phyloP scores from a whole-genome alignment of 1,140 invertebrate species.

The Caenorhabditis latens region DNA sequence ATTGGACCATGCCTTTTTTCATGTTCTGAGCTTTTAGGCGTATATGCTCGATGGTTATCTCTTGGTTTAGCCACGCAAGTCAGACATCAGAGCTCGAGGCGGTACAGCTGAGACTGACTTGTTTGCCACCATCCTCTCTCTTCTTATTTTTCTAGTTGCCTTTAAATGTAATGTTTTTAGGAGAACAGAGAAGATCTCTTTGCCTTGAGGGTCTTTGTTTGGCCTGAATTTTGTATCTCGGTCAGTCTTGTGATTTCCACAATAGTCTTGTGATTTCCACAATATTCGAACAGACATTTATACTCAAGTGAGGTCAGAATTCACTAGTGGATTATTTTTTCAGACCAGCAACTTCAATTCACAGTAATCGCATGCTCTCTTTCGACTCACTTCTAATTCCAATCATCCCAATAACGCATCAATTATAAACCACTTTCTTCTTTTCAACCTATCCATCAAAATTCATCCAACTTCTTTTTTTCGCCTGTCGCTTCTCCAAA shows the following conservation, averaged over 20 bases:
- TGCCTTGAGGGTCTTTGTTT: background rate
- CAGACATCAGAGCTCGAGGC: conserved; percentile 48
- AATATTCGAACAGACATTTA: background rate
- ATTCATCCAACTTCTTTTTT: background rate
- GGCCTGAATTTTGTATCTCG: background rate
- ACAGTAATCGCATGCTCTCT: background rate
- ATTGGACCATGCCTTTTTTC: background rate
- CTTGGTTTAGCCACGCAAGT: background rate
- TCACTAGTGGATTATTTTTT: background rate
- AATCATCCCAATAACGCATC: background rate
- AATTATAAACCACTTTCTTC: background rate
- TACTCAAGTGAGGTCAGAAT: conserved; percentile 11
- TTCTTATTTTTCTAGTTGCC: conserved; percentile 1
- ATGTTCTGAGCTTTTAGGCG: background rate
- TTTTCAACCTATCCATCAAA: conserved; percentile 1
- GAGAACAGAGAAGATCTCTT: background rate
- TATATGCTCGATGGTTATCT: background rate
- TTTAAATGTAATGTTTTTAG: background rate
- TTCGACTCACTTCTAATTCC: background rate
- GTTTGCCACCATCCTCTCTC: conserved; percentile 15
- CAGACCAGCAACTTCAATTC: background rate
- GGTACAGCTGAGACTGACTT: conserved; percentile 25
- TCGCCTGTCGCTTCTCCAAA: background rate
- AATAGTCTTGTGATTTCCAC: background rate
- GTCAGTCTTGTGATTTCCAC: background rate